Evolutionary conservation across 2,797 vertebrate species (phyloP).

Genomic region (Catharus ustulatus): DNA sequence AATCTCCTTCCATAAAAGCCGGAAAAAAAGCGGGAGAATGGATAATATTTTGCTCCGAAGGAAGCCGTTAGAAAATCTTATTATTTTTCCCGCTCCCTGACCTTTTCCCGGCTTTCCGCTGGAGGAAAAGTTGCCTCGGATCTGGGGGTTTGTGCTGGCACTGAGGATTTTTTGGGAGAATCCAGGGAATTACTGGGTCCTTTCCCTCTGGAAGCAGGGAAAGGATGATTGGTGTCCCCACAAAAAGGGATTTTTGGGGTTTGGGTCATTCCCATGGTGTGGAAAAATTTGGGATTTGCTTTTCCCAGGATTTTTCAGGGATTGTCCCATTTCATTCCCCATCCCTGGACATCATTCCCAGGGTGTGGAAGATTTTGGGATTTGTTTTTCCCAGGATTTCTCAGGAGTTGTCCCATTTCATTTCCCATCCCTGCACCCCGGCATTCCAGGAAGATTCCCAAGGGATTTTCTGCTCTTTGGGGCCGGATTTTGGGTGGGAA

Average conservation of each 20-base stretch:
- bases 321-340: too few species aligned
- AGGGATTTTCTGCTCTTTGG: neutral
- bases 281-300: neutral
- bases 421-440: neutral
- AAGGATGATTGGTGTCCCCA: fast-evolving
- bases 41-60: conserved; percentile 85
- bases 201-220: fast-evolving
- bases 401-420: fast-evolving
- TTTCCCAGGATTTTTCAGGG: too few species aligned
- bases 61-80: conserved; percentile 82
- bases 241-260: fast-evolving
- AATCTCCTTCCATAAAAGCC: conserved; percentile 85
- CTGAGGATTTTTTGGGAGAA: neutral
- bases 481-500: neutral
- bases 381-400: neutral
- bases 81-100: conserved; percentile 75
- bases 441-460: neutral
- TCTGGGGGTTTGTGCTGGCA: neutral
- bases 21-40: conserved; percentile 77
- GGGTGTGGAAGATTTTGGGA: fast-evolving
- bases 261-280: fast-evolving
- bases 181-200: neutral
- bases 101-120: conserved; percentile 75
- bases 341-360: neutral
- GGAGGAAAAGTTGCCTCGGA: conserved; percentile 64